Conservation (phyloP, 2,888 invertebrate genomes). For the Diogma glabrata region DNA sequence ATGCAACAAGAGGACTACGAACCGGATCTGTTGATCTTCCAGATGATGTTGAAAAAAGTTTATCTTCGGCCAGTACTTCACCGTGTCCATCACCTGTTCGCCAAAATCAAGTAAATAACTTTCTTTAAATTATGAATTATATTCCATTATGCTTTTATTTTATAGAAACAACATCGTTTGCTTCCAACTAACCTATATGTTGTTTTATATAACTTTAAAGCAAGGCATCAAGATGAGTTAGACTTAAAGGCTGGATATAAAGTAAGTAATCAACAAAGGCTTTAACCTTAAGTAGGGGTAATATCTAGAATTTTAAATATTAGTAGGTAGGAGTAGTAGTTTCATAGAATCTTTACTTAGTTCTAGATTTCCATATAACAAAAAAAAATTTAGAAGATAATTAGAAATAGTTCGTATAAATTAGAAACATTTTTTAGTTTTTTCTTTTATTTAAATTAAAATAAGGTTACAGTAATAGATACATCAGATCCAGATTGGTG, state of each 20-base stretch:
- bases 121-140: conserved; percentile 13
- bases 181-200: conserved; percentile 88
- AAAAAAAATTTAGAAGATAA: neutral
- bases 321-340: too few species aligned
- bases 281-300: too few species aligned
- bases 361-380: too few species aligned
- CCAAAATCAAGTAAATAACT: conserved; percentile 37
- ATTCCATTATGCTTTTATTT: conserved; percentile 7
- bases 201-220: conserved; percentile 89
- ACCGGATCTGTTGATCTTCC: conserved; percentile 93
- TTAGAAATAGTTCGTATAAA: too few species aligned
- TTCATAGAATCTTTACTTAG: too few species aligned
- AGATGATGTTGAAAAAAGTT: conserved; percentile 79
- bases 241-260: conserved; percentile 86
- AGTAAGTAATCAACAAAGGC: conserved; percentile 25
- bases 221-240: conserved; percentile 85
- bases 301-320: too few species aligned
- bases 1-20: conserved; percentile 63
- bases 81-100: conserved; percentile 83
- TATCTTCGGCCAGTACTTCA: conserved; percentile 85
- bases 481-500: conserved; percentile 95
- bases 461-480: conserved; percentile 80
- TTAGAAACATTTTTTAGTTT: neutral
- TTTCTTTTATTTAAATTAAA: too few species aligned
- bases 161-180: conserved; percentile 70